Conservation (phyloP, 2,113 vertebrate species). For the Chlamydotis undulata region DNA sequence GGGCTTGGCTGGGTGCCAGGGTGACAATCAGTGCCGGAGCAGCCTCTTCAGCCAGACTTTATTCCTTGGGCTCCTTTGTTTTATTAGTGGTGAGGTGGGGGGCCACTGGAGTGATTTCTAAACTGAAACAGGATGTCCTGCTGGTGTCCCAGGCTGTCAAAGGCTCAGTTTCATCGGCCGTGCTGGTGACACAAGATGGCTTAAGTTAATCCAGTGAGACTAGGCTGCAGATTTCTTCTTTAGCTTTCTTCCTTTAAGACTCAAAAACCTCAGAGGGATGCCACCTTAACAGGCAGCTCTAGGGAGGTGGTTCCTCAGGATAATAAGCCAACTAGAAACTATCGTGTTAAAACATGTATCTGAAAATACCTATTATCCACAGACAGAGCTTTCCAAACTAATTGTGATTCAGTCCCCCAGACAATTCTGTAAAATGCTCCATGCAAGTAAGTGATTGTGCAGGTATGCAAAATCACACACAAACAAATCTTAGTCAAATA, state of each 20-base stretch:
- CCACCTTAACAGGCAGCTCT: background rate
- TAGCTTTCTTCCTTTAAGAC: conserved; percentile 8
- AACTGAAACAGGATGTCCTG: conserved; percentile 85
- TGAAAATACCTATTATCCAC: conserved; percentile 13
- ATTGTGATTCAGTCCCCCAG: background rate
- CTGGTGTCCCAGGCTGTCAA: conserved; percentile 77
- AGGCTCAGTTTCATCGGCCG: conserved; percentile 30
- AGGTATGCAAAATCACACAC: background rate
- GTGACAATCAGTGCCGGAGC: conserved; percentile 83
- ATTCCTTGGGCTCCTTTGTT: conserved; percentile 77
- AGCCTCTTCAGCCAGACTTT: conserved; percentile 81
- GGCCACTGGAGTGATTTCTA: conserved; percentile 73
- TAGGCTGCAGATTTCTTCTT: conserved; percentile 50
- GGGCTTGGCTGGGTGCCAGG: conserved; percentile 81
- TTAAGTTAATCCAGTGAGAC: conserved; percentile 80
- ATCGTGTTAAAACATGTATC: conserved; percentile 40
- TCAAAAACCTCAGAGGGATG: conserved; percentile 39
- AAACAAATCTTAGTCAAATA: background rate
- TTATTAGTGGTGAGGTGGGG: conserved; percentile 74
- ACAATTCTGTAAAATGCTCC: background rate
- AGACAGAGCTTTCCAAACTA: background rate
- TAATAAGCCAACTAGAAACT: conserved; percentile 1
- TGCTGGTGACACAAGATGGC: conserved; percentile 48
- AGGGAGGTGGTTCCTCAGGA: background rate
- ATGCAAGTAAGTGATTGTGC: background rate